Conservation (phyloP, 1,140 invertebrate species). For the Drosophila ogumai region DNA sequence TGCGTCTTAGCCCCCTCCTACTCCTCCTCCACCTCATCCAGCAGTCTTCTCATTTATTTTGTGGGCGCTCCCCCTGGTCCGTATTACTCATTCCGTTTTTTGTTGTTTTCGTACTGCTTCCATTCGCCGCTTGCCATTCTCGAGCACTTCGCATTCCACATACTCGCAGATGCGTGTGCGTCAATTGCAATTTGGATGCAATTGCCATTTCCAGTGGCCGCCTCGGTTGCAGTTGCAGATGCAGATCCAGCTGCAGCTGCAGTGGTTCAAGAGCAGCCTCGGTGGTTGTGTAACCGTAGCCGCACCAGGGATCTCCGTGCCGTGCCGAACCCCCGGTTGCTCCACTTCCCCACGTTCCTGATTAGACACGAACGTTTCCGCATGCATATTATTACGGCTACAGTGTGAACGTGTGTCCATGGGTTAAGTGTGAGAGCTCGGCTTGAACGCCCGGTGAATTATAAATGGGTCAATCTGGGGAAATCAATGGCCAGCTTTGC, state of each 20-base stretch:
- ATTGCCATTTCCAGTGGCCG: constrained; percentile 20
- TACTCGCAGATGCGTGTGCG: constrained; percentile 48
- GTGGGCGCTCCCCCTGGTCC: constrained; percentile 29
- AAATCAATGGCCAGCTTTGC: constrained; percentile 4
- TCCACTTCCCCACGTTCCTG: constrained; percentile 33
- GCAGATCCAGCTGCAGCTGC: constrained; percentile 26
- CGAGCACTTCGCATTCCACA: constrained; percentile 45
- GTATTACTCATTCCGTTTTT: constrained; percentile 48
- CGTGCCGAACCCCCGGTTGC: constrained; percentile 11
- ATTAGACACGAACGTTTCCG: constrained; percentile 39
- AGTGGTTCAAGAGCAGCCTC: constrained; percentile 44
- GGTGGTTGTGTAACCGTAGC: constrained; percentile 27
- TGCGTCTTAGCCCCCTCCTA: neutral
- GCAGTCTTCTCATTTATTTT: constrained; percentile 19
- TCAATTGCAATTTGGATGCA: constrained; percentile 49
- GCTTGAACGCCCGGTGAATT: constrained; percentile 10
- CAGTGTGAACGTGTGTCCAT: constrained; percentile 46
- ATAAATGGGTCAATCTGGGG: constrained; percentile 27
- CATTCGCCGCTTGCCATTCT: constrained; percentile 29
- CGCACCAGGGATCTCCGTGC: constrained; percentile 17
- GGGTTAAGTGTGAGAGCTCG: constrained; percentile 14
- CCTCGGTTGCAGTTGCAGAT: constrained; percentile 18
- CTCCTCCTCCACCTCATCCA: neutral
- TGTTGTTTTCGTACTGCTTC: constrained; percentile 39
- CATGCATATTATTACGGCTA: constrained; percentile 16